phyloP scores from a whole-genome alignment of 2,797 vertebrate genomes.

The Ispidina lecontei region DNA sequence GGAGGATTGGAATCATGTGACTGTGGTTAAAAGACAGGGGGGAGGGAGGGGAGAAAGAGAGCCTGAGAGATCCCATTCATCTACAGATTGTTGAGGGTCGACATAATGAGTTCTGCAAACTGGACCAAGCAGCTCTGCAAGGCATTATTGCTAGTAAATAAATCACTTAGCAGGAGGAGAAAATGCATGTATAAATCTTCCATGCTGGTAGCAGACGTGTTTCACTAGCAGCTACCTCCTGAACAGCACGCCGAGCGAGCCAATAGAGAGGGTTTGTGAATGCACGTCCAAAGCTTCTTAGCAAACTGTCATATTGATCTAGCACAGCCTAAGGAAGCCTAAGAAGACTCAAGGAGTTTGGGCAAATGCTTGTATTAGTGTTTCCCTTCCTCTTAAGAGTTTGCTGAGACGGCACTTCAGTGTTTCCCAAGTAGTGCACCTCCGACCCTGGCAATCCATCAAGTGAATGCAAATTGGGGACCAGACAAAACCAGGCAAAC shows the following conservation, averaged over 20 bases:
- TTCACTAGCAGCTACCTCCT: conserved; percentile 59
- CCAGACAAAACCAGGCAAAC: conserved; percentile 85
- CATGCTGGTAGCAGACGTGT: conserved; percentile 55
- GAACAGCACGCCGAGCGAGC: conserved; percentile 67
- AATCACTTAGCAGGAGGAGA: conserved; percentile 70
- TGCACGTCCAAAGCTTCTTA: conserved; percentile 71
- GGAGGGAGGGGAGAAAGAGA: too few species aligned
- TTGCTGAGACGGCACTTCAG: conserved; percentile 84
- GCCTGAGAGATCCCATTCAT: background rate
- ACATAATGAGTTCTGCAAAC: conserved; percentile 72
- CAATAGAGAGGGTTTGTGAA: conserved; percentile 75
- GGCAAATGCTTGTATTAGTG: conserved; percentile 78
- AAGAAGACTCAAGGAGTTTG: conserved; percentile 80
- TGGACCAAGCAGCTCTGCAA: conserved; percentile 59
- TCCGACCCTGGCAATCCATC: conserved; percentile 86
- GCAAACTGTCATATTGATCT: conserved; percentile 84
- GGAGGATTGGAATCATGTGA: background rate
- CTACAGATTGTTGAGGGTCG: conserved; percentile 51
- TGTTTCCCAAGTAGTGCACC: conserved; percentile 83
- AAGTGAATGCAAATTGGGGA: conserved; percentile 82
- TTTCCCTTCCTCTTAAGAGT: conserved; percentile 82
- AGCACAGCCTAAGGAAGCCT: conserved; percentile 68
- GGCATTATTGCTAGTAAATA: conserved; percentile 72
- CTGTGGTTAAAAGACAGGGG: background rate
- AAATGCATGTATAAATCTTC: conserved; percentile 71